Base-by-base conservation (phyloP, 2,888 invertebrate genomes). In the Sinelater perroti region DNA sequence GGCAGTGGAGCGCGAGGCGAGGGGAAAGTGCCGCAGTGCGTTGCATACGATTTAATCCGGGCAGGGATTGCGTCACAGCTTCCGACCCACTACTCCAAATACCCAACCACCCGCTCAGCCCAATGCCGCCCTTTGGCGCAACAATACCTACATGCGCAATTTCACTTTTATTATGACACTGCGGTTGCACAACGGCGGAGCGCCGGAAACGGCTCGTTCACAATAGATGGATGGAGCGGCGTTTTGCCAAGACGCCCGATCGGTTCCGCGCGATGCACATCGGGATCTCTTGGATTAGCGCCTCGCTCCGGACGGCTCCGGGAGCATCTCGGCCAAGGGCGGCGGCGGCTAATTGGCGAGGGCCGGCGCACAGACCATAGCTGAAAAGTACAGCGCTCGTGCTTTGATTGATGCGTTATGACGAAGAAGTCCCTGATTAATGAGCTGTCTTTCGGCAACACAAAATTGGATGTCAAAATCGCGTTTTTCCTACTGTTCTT, bases 11-110 rank as follows among this genome's bases (percentile, higher is more conserved):
- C 75, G 72, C 60, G 63, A 63, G 67, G 64, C 33, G 64, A 63
- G 68, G 67, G 70, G 72, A 76, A 74, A 75, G 74, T 72, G 74
- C 66, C 69, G 74, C 42, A 72, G 71, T 73, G 70, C 69, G 65
- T 68, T 72, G 70, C 72, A 69, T 69, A 71, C 69, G 65, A 68
- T 59, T 64, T 66, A 67, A 69, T 66, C 68, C 66, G 67, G 64
- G 67, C 69, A 64, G 42, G 57, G 45, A 49, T 72, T 71, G 69
- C 72, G 65, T 70, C 70, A 72, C 56, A 51, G 66, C 69, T 74
- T 75, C 76, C 77, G 77, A 77, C 77, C 77, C 67, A 76, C 68
- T 77, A 71, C 72, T 72, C 75, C 66, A 74, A 56, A 73, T 76
- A 74, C 56, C 64, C 74, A 74, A 68, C 71, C 60, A 65, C 58